These are phyloP conservation scores for Campoplex nolae DNA, from an alignment of 2,888 invertebrate species.

Conservation along the genomic window DNA sequence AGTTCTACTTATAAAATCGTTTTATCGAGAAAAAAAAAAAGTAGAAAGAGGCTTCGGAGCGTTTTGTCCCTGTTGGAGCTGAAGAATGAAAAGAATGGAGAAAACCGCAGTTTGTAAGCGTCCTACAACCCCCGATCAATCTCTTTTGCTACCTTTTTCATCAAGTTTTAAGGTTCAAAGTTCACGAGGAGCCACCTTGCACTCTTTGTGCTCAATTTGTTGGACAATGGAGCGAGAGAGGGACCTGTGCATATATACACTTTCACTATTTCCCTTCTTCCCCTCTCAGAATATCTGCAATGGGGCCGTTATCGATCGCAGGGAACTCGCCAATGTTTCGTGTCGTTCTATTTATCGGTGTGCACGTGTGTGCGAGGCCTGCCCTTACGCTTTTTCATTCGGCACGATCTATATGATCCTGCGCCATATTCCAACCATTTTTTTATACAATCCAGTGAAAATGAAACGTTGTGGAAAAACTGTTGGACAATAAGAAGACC, in stretches of 20 bases:
- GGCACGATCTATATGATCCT: not conserved
- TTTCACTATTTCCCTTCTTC: conserved; percentile 43
- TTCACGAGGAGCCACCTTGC: conserved; percentile 47
- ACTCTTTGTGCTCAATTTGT: conserved; percentile 10
- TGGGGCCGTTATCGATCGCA: conserved; percentile 78
- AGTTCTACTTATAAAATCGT: no score
- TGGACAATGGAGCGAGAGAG: not conserved
- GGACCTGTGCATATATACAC: conserved; percentile 35
- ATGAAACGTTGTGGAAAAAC: conserved; percentile 38
- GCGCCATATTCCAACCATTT: conserved; percentile 26
- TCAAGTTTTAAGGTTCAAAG: conserved; percentile 14
- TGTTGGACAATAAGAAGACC: conserved; percentile 23
- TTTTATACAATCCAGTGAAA: conserved; percentile 31
- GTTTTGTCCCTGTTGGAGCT: no score
- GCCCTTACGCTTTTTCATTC: conserved; percentile 70
- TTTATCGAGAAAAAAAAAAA: no score
- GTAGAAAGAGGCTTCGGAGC: no score
- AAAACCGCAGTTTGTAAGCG: no score
- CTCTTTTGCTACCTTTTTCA: conserved; percentile 7
- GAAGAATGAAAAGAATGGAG: no score
- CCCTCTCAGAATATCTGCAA: conserved; percentile 76
- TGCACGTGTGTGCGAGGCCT: conserved; percentile 68
- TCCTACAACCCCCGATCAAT: not conserved
- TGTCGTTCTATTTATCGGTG: conserved; percentile 60
- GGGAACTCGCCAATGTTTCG: conserved; percentile 64